Base-by-base conservation (phyloP, 1,140 invertebrate genomes). In the Coelopa frigida region DNA sequence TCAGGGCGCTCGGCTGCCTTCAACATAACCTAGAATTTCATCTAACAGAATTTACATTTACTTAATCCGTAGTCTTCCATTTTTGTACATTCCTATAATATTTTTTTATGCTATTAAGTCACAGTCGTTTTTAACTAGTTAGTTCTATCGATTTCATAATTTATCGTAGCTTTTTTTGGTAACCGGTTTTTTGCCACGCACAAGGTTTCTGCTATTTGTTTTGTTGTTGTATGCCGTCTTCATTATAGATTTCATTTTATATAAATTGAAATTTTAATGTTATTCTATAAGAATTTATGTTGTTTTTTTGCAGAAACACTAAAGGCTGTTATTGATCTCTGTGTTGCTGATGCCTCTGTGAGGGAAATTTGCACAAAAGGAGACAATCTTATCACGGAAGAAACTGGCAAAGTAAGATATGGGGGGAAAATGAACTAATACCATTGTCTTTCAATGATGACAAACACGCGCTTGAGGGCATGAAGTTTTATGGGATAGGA, bases 361-460 rank as follows among this genome's bases (percentile, higher is more conserved):
- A 78, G 88, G 55, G 85, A 91, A 61, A 81, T 98, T 53, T 99
- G 96, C 74, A 85, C 90, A 68, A 84, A 80, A 73, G 94, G 94
- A 31, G 96, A 99, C 71, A 80, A 81, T 56, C 73, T 89, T 42
- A 72, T 99, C 24, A 61, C 78, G 22, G 94, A 98, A 59, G 94
- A 97, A 75, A 97, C 94, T 38, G 82, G 79, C 50, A 97, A 94
- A 74, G 87, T 96, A 54, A 44, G 38, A 27, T 47, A 27, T 27
- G 15, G 14, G 23, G n/a, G n/a, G n/a, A n/a, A n/a, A n/a, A n/a
- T n/a, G n/a, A 21, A 26, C 37, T 11, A 21, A 14, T 27, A 15
- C n/a, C n/a, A n/a, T n/a, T n/a, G n/a, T n/a, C n/a, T n/a, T 61
- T 58, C 60, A 50, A 61, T 67, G 58, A 66, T 67, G 63, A 67